Percentiles rank a stretch among this genome's conserved stretches.
phyloP scores from a whole-genome alignment of 1,140 invertebrate genomes.

The Rhysida immarginata region DNA sequence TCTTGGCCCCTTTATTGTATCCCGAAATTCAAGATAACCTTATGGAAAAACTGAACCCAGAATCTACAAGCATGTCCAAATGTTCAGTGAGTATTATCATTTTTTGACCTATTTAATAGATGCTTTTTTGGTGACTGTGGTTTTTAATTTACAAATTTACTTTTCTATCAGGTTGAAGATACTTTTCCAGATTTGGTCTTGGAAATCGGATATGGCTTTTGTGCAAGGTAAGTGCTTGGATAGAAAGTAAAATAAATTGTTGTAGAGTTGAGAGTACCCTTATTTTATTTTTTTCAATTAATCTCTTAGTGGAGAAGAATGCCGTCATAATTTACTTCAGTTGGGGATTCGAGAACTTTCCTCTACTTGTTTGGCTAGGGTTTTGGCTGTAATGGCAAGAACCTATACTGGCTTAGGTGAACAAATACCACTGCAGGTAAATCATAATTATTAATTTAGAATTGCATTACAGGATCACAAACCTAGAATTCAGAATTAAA shows the following conservation, averaged over 20 bases:
- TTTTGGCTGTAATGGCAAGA: slow-evolving; percentile 72
- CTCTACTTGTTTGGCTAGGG: slow-evolving; percentile 61
- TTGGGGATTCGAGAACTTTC: slow-evolving; percentile 52
- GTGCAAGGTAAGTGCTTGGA: slow-evolving; percentile 38
- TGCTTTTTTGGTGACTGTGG: not conserved
- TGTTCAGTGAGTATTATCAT: slow-evolving; percentile 37
- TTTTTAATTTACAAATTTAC: not conserved
- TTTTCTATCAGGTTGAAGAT: slow-evolving; percentile 27
- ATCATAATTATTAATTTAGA: slow-evolving; percentile 23
- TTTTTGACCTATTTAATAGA: not conserved
- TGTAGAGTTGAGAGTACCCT: not conserved
- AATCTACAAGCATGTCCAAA: slow-evolving; percentile 38
- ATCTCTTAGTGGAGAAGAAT: slow-evolving; percentile 57
- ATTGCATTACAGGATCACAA: no score
- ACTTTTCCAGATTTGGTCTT: slow-evolving; percentile 53
- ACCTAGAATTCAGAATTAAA: no score
- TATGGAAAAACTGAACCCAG: slow-evolving; percentile 38
- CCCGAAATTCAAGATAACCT: slow-evolving; percentile 52
- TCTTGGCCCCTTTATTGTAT: slow-evolving; percentile 73
- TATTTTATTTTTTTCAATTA: slow-evolving; percentile 4
- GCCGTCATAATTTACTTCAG: slow-evolving; percentile 60
- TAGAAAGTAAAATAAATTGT: no score
- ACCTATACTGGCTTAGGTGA: slow-evolving; percentile 57
- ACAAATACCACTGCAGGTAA: slow-evolving; percentile 18
- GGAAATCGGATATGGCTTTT: slow-evolving; percentile 80